Conservation (phyloP, 2,888 invertebrate genomes). For the Acleris cristana region DNA sequence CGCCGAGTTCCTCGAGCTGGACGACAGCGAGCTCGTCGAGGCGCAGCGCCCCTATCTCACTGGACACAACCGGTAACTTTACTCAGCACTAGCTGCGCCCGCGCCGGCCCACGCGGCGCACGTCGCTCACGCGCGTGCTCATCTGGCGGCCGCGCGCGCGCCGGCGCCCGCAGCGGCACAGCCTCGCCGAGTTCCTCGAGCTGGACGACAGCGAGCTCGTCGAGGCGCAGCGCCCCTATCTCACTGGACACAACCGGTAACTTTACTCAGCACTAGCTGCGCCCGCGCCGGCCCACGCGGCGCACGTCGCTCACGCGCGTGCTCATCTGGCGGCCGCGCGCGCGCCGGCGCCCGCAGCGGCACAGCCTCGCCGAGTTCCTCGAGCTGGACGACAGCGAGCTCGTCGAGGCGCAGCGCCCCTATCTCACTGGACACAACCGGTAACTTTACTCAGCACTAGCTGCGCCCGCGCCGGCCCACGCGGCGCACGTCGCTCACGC, state of each 20-base stretch:
- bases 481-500: constrained; percentile 91
- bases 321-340: constrained; percentile 88
- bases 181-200: constrained; percentile 94
- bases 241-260: constrained; percentile 94
- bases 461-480: constrained; percentile 86
- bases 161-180: constrained; percentile 85
- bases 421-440: constrained; percentile 95
- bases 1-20: constrained; percentile 94
- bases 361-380: constrained; percentile 94
- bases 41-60: constrained; percentile 95
- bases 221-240: constrained; percentile 93
- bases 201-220: constrained; percentile 90
- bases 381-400: constrained; percentile 92
- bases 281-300: constrained; percentile 89
- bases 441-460: constrained; percentile 63
- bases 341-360: constrained; percentile 81
- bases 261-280: constrained; percentile 10
- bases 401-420: constrained; percentile 90
- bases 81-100: constrained; percentile 52
- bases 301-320: constrained; percentile 91
- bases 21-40: constrained; percentile 90
- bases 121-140: constrained; percentile 89
- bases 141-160: constrained; percentile 87
- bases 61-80: constrained; percentile 90
- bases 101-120: constrained; percentile 91